Base-by-base conservation (phyloP, 2,888 invertebrate species). In the Tinea semifulvella region DNA sequence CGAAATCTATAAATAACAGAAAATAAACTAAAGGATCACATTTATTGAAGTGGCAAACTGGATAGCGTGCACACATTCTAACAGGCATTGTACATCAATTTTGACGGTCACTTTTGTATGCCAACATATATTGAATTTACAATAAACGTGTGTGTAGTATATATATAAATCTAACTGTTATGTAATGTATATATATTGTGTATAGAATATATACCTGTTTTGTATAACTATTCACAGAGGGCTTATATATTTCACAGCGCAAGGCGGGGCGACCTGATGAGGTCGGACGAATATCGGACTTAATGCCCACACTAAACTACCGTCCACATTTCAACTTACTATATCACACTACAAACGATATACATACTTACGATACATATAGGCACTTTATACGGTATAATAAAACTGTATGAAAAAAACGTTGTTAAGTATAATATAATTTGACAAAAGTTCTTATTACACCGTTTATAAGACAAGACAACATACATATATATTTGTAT, bases 31-130 rank as follows among this genome's bases (percentile, higher is more conserved):
- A 68, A 64, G 64, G 76, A 77, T 74, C 77, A 80, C 79, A 80
- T 77, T 77, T 76, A 75, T 68, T 57, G 63, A 69, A 76, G 71
- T 76, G 76, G 68, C 59, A 77, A 60, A 75, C 59, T 65, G 76
- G 74, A 67, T 64, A 64, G 75, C 79, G 80, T 80, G 79, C 79
- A 76, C 63, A 76, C 76, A 73, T 64, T 67, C 73, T 73, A 75
- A 70, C 75, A 79, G 76, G 68, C 77, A 69, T 71, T 57, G 67
- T 59, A 65, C 63, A 68, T 61, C 56, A 58, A 42, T 35, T 46
- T 38, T 22, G 17, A 43, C 43, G 27, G 36, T 27, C 43, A 46
- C 18, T 43, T 22, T 40, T 36, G 10, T 22, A 13, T 22, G 40
- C 18, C 40, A 22, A 22, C 13, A 39, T 18, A 14, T 46, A 40